Base-by-base conservation (phyloP, 2,113 vertebrate genomes). In the Hyla sarda region DNA sequence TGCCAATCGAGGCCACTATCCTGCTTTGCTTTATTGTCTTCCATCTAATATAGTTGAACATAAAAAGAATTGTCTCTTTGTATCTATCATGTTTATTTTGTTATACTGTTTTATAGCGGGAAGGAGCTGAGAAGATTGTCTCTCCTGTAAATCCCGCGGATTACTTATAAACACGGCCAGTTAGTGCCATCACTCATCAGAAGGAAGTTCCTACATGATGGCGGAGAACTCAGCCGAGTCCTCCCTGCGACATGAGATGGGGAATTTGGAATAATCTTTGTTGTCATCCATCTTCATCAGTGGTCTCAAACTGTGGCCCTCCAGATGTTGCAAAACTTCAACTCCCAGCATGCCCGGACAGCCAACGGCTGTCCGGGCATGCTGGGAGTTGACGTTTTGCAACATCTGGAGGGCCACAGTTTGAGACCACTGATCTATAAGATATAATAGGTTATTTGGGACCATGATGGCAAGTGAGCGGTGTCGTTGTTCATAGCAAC, bases 31-130 rank as follows among this genome's bases (percentile, higher is more conserved):
- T 87, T 87, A 87, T 87, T 81, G 84, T 56, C 76, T 81, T 54
- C 76, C 62, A 47, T 86, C 84, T 86, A 86, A 86, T 80, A 81
- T 81, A 87, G 79, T 50, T 58, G 85, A 60, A 82, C 78, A 87
- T 87, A 87, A 87, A 87, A 87, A 81, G 69, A 23, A 74, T 87
- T 87, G 77, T 74, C 85, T 87, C 77, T 74, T 87, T 87, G 77
- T 87, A 87, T 82, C 77, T 52, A 87, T 87, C 78, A 87, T 87
- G 77, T 82, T 87, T 87, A 74, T 87, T 87, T 87, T 82, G 77
- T 87, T 82, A 71, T 86, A 62, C 79, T 87, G 69, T 73, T 81
- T 87, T 87, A 87, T 82, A 41, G 83, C 69, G 54, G 48, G 45
- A 41, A 81, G 65, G 37, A 74, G 60, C 67, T 32, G 78, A 60